phyloP scores from a whole-genome alignment of 2,113 vertebrate genomes.

The Mohoua ochrocephala region DNA sequence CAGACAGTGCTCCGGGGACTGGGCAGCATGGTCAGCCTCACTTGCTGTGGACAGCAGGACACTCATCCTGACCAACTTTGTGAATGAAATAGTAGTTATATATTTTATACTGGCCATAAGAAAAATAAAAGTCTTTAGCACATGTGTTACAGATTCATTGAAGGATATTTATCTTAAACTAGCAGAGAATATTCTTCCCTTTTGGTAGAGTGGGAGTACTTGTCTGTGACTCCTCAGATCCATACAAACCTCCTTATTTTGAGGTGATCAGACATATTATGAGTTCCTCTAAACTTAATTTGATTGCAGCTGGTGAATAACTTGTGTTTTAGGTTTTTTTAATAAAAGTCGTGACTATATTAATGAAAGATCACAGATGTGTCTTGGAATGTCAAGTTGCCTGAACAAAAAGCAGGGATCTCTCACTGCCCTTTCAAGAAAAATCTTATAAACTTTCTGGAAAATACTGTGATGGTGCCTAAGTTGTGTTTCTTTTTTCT shows the following conservation, averaged over 20 bases:
- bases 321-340: neutral
- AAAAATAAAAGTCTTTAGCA: neutral
- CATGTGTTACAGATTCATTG: neutral
- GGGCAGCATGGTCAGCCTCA: neutral
- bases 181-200: neutral
- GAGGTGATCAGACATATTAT: neutral
- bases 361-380: neutral
- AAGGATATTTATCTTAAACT: neutral
- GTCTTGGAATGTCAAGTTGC: neutral
- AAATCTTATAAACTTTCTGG: neutral
- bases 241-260: neutral
- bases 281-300: neutral
- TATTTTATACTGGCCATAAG: accelerated
- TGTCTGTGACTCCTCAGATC: neutral
- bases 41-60: neutral
- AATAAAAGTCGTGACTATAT: neutral
- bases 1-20: neutral
- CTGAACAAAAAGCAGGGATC: neutral
- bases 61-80: neutral
- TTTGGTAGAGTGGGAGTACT: neutral
- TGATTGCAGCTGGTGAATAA: neutral
- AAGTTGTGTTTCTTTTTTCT: neutral
- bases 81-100: neutral
- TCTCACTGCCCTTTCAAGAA: neutral
- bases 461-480: neutral